Conservation (phyloP, 2,888 invertebrate genomes). For the Drosophila suboccidentalis region DNA sequence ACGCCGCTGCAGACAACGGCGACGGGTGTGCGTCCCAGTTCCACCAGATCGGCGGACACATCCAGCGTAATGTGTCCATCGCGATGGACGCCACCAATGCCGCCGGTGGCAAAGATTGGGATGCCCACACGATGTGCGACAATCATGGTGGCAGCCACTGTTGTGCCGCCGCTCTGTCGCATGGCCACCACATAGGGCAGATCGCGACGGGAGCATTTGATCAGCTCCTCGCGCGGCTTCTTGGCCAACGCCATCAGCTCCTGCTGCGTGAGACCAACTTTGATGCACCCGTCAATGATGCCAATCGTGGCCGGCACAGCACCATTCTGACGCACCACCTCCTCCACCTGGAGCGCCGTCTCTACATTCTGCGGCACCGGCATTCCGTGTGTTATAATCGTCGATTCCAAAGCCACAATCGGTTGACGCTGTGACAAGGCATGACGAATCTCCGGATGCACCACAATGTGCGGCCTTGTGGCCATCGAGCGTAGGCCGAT, state of each 20-base stretch:
- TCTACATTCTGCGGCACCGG: slow-evolving; percentile 96
- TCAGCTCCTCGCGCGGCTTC: slow-evolving; percentile 72
- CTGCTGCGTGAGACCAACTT: slow-evolving; percentile 90
- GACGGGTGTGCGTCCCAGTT: slow-evolving; percentile 94
- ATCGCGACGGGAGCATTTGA: slow-evolving; percentile 96
- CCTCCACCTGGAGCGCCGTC: slow-evolving; percentile 92
- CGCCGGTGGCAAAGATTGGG: slow-evolving; percentile 97
- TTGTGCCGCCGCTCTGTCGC: slow-evolving; percentile 94
- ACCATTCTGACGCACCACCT: slow-evolving; percentile 91
- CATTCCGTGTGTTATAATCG: slow-evolving; percentile 99
- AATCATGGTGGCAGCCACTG: slow-evolving; percentile 97
- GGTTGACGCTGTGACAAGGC: slow-evolving; percentile 89
- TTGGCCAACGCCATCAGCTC: slow-evolving; percentile 90
- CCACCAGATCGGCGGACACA: slow-evolving; percentile 96
- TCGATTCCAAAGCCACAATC: slow-evolving; percentile 97
- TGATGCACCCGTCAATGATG: slow-evolving; percentile 92
- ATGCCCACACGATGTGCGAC: slow-evolving; percentile 94
- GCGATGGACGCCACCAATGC: slow-evolving; percentile 95
- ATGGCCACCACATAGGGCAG: slow-evolving; percentile 91
- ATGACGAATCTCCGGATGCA: slow-evolving; percentile 88
- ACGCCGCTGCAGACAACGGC: slow-evolving; percentile 98
- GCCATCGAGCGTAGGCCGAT: slow-evolving; percentile 15
- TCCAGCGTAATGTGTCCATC: slow-evolving; percentile 95
- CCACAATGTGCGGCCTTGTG: slow-evolving; percentile 78
- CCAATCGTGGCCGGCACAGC: slow-evolving; percentile 97